Percentiles rank a stretch among this genome's conserved stretches.
Conservation (phyloP, 2,888 invertebrate species). For the Hymenopus coronatus region DNA sequence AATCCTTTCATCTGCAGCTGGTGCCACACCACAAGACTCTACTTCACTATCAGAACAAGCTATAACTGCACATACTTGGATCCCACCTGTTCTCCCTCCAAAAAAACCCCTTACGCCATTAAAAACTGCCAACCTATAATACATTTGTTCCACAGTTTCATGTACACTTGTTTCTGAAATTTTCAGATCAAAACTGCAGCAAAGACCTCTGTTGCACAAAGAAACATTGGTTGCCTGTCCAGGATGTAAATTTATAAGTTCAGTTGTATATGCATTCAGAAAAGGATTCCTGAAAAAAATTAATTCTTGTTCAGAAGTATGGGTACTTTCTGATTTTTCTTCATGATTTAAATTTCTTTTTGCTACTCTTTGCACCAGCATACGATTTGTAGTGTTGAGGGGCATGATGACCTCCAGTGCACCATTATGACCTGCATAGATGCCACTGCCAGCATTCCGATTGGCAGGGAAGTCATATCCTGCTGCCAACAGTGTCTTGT, state of each 20-base stretch:
- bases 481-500: conserved; percentile 67
- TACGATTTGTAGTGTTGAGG: not conserved
- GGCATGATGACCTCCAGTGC: conserved; percentile 44
- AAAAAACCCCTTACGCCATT: conserved; percentile 4
- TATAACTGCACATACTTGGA: conserved; percentile 5
- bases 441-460: conserved; percentile 71
- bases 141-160: not conserved
- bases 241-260: not conserved
- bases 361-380: not conserved
- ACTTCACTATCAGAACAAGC: not conserved
- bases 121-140: not conserved
- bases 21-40: not conserved
- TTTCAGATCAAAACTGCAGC: not conserved
- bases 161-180: not conserved
- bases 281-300: not conserved
- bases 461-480: conserved; percentile 62
- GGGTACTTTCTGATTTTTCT: not conserved
- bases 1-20: not conserved
- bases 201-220: not conserved
- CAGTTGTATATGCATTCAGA: not conserved
- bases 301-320: not conserved
- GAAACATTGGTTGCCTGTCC: not conserved
- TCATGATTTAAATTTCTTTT: not conserved
- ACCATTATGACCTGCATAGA: conserved; percentile 60
- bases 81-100: conserved; percentile 7